Base-by-base conservation (phyloP, 1,140 invertebrate genomes). In the Triops longicaudatus region DNA sequence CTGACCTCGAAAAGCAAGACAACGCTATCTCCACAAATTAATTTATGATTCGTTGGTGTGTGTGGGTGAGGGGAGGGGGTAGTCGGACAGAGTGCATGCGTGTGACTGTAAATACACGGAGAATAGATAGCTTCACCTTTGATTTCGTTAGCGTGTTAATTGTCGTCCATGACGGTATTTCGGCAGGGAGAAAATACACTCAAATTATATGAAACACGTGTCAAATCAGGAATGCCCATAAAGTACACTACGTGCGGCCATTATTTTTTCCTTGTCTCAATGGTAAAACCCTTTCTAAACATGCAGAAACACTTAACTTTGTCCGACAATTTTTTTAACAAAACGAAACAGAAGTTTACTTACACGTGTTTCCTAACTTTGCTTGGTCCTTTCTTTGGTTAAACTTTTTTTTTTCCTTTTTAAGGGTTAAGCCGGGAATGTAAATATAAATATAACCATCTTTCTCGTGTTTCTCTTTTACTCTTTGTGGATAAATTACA, bases 171-270 rank as follows among this genome's bases (percentile, higher is more conserved):
- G 14, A 63, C 14, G 22, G n/a, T 17, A 63, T n/a, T n/a, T 22
- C 6, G 22, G 50, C 17, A 22, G 17, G 50, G 50, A 63, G n/a
- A 63, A 63, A 63, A 63, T n/a, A 22, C 17, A 9, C 6, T 63
- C 50, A 63, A 7, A 37, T 37, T 37, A 7, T 63, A 63, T 63
- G 6, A 63, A 17, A 5, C 50, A 63, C 50, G 50, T 63, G 50
- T 63, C 50, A 63, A 63, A 63, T 63, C 22, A 63, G 50, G 50
- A 63, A 63, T 63, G 50, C 50, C 50, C 50, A 63, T 63, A 63
- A 63, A 63, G 17, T n/a, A 63, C 14, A 37, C 31, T 37, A 37
- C 7, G 31, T 37, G 50, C 14, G 50, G 50, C 50, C 50, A 14
- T 63, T 63, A 6, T 63, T 63, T 44, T 44, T 5, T 11, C 17